Percentiles rank a stretch among this genome's conserved stretches.
phyloP scores from a whole-genome alignment of 2,888 invertebrate genomes.

The Perithous albicinctus region DNA sequence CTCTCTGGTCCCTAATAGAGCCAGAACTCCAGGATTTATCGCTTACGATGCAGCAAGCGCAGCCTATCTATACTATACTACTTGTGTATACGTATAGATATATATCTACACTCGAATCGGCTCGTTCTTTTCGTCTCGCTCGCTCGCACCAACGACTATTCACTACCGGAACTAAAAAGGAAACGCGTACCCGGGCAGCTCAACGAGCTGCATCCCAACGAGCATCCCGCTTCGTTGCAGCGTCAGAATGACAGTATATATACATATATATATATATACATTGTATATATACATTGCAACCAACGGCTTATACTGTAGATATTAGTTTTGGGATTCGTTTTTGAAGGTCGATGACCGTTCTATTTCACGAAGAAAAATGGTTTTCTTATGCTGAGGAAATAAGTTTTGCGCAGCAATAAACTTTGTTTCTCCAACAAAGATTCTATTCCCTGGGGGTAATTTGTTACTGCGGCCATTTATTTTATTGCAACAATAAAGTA shows the following conservation, averaged over 20 bases:
- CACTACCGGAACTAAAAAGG: conserved; percentile 75
- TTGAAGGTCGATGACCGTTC: conserved; percentile 54
- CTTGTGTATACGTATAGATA: conserved; percentile 21
- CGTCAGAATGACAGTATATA: conserved; percentile 34
- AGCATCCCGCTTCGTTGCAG: conserved; percentile 67
- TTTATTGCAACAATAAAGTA: too few relatives aligned
- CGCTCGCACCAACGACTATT: conserved; percentile 56
- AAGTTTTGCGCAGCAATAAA: too few relatives aligned
- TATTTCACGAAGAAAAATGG: too few relatives aligned
- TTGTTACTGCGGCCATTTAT: too few relatives aligned
- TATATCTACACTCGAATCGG: conserved; percentile 39
- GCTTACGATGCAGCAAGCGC: conserved; percentile 72
- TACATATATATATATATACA: too few relatives aligned
- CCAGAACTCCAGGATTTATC: conserved; percentile 75
- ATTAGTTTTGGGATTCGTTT: conserved; percentile 36
- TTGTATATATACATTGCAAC: not conserved
- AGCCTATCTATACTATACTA: conserved; percentile 55
- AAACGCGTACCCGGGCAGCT: conserved; percentile 72
- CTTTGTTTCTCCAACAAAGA: too few relatives aligned
- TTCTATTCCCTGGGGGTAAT: too few relatives aligned
- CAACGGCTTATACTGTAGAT: not conserved
- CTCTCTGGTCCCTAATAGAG: conserved; percentile 72
- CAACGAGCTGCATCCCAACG: conserved; percentile 75
- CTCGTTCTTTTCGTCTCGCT: conserved; percentile 53
- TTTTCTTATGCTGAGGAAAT: not conserved